Evolutionary conservation across 2,888 invertebrate species (phyloP).

Genomic region (Parnassius glacialis): DNA sequence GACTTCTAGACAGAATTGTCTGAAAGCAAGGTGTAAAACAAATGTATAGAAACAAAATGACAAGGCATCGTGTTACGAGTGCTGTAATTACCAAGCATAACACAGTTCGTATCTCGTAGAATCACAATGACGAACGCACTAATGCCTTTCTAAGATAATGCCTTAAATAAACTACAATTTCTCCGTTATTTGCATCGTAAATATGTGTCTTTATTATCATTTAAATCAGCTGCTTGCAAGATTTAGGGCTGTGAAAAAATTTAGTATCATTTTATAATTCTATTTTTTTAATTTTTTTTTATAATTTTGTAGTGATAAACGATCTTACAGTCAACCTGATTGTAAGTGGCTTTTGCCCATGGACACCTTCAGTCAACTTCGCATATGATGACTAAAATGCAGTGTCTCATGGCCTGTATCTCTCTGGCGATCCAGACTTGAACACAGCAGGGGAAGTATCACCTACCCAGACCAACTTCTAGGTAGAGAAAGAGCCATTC

Average conservation of each 20-base stretch:
- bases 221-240: slow-evolving; percentile 28
- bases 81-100: slow-evolving; percentile 11
- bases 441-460: too few species aligned
- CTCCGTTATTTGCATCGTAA: slow-evolving; percentile 41
- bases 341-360: too few species aligned
- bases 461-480: too few species aligned
- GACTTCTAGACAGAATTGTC: too few species aligned
- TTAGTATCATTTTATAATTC: background rate
- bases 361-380: too few species aligned
- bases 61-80: background rate
- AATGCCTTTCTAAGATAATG: slow-evolving; percentile 33
- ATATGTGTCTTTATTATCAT: slow-evolving; percentile 38
- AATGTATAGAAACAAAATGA: too few species aligned
- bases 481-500: too few species aligned
- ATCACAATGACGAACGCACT: slow-evolving; percentile 27
- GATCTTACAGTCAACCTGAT: too few species aligned
- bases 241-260: slow-evolving; percentile 18
- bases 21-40: too few species aligned
- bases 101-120: slow-evolving; percentile 17
- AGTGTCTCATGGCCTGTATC: too few species aligned
- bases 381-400: too few species aligned
- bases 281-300: background rate
- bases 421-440: too few species aligned
- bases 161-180: slow-evolving; percentile 40
- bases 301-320: background rate